Evolutionary conservation across 2,888 invertebrate genomes (phyloP), one percentile per base, ranked within the genome.

Genomic region (Noctuana brunneofusca): DNA sequence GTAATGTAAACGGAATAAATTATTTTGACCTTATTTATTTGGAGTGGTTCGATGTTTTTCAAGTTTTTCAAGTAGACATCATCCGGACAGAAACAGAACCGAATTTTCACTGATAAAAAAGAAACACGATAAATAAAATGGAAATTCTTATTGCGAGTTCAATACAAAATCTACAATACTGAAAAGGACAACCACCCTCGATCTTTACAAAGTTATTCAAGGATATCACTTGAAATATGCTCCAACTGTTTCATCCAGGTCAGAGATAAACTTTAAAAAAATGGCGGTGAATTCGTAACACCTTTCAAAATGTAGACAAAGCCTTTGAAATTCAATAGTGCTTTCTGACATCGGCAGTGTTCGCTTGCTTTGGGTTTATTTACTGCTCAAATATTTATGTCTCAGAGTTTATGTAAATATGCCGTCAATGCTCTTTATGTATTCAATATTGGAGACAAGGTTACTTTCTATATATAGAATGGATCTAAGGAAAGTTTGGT

Each of bases 241-340:
- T 49, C 41, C 55, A 50, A 62, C 41, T 56, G 18, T 62, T 56
- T 46, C n/a, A 52, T 46, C 30, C 43, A 20, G 41, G 30, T 43
- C 52, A 56, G 49, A 38, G 16, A 56, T 49, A 49, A 49, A 54
- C 22, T 50, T 62, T 55, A 46, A 50, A 62, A 62, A 56, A 56
- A 62, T 50, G 41, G 62, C 50, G 49, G 38, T 50, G 62, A 62
- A 56, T 62, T 49, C 41, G 41, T 62, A 41, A 56, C 55, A 50
- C 62, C 55, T 56, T 62, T 50, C 41, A 50, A 62, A 62, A 62
- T 60, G 57, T 55, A 65, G 65, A 65, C 58, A 62, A 66, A 64
- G 62, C 52, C 60, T 65, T 67, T 65, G 56, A 63, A 64, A 67
- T 67, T 67, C 65, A 65, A 67, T 65, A 65, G 63, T 59, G 58